Conservation (phyloP, 2,888 invertebrate species). For the Orchesella flavescens region DNA sequence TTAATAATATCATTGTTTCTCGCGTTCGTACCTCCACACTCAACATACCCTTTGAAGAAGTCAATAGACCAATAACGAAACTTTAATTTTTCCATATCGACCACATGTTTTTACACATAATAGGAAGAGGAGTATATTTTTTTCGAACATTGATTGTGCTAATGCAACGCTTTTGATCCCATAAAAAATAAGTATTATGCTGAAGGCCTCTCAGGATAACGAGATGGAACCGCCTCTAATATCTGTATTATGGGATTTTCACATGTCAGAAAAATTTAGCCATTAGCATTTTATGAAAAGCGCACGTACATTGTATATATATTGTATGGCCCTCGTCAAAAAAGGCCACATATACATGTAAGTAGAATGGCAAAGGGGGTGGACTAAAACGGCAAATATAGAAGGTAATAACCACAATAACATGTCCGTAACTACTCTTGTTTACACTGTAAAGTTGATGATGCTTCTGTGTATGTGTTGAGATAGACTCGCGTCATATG, state of each 20-base stretch:
- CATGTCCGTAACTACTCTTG: slow-evolving; percentile 19
- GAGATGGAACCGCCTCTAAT: slow-evolving; percentile 55
- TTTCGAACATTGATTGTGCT: slow-evolving; percentile 37
- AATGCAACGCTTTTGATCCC: slow-evolving; percentile 39
- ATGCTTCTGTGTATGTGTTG: background rate
- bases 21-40: background rate
- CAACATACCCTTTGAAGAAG: too few relatives aligned
- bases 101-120: slow-evolving; percentile 1
- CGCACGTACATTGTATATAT: background rate
- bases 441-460: slow-evolving; percentile 40
- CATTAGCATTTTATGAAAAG: slow-evolving; percentile 27
- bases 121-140: background rate
- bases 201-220: slow-evolving; percentile 41
- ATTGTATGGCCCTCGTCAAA: background rate
- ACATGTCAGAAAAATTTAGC: slow-evolving; percentile 68
- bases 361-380: background rate
- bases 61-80: background rate
- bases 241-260: slow-evolving; percentile 68
- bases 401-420: background rate
- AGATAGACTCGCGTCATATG: background rate
- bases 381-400: background rate
- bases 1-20: background rate
- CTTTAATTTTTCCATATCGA: slow-evolving; percentile 13
- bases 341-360: background rate
- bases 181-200: slow-evolving; percentile 33